A percentile compares a stretch with the other conserved stretches of the same genome.
These are phyloP conservation scores for Nipponia nippon DNA, from an alignment of 2,113 vertebrate species.

Conservation along the genomic window DNA sequence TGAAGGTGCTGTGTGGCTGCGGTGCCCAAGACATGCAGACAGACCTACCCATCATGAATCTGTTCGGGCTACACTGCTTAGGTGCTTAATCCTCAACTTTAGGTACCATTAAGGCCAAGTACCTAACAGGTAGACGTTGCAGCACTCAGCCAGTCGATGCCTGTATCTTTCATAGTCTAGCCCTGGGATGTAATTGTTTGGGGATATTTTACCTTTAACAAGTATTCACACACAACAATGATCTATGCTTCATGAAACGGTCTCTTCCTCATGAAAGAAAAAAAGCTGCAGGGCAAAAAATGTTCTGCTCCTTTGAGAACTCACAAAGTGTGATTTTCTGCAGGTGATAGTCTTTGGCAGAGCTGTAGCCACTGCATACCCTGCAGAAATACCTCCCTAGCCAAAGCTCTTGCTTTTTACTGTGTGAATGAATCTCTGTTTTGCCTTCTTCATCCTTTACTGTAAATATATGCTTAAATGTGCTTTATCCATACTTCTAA, in stretches of 20 bases:
- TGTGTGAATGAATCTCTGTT: neutral
- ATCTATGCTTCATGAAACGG: neutral
- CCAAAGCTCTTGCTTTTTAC: neutral
- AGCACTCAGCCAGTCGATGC: neutral
- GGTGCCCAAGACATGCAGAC: neutral
- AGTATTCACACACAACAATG: neutral
- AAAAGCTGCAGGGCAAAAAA: neutral
- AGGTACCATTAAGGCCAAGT: neutral
- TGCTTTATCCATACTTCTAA: neutral
- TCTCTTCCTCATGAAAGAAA: neutral
- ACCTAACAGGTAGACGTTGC: neutral
- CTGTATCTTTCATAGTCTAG: neutral
- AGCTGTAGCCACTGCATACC: neutral
- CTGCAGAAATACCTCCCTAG: neutral
- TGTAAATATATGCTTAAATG: neutral
- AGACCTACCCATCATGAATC: neutral
- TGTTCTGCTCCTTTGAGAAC: neutral
- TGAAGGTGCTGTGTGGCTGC: neutral
- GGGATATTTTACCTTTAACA: neutral
- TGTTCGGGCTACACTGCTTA: neutral
- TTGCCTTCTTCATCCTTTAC: neutral
- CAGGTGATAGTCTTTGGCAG: neutral
- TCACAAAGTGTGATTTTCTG: neutral
- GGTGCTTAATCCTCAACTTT: neutral
- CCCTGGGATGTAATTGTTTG: neutral